Conservation (phyloP, 2,797 vertebrate genomes). For the Ceryle rudis region DNA sequence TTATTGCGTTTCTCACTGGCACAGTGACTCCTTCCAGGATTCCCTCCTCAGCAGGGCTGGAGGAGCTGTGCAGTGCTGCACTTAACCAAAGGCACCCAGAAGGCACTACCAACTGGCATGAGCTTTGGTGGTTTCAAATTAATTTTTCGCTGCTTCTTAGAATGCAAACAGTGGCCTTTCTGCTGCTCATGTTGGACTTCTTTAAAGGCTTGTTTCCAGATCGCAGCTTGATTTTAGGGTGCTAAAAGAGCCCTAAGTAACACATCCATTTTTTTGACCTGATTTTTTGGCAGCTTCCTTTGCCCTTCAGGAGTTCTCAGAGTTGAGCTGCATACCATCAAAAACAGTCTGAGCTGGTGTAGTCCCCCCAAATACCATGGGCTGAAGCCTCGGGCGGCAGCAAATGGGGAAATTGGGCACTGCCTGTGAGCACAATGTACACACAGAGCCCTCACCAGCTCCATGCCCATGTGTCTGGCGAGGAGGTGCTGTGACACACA, state of each 20-base stretch:
- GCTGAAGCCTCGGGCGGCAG: background rate
- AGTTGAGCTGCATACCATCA: background rate
- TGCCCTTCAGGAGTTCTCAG: fast-evolving
- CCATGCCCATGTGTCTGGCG: fast-evolving
- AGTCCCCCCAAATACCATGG: fast-evolving
- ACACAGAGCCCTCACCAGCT: background rate
- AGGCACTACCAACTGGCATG: background rate
- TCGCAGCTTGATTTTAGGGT: background rate
- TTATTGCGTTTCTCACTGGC: background rate
- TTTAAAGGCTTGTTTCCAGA: background rate
- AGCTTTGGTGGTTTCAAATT: background rate
- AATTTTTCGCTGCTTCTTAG: background rate
- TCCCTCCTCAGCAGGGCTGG: background rate
- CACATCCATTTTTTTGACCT: background rate
- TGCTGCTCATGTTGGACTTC: background rate
- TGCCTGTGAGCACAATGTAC: fast-evolving
- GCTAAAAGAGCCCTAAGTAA: background rate
- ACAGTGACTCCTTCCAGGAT: background rate
- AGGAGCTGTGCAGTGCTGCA: fast-evolving
- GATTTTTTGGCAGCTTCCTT: background rate
- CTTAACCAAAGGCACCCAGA: background rate
- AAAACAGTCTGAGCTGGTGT: background rate
- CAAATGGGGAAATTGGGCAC: fast-evolving
- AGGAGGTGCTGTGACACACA: background rate
- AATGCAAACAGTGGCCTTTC: background rate